Base-by-base conservation (phyloP, 2,888 invertebrate genomes). In the Protophormia terraenovae region DNA sequence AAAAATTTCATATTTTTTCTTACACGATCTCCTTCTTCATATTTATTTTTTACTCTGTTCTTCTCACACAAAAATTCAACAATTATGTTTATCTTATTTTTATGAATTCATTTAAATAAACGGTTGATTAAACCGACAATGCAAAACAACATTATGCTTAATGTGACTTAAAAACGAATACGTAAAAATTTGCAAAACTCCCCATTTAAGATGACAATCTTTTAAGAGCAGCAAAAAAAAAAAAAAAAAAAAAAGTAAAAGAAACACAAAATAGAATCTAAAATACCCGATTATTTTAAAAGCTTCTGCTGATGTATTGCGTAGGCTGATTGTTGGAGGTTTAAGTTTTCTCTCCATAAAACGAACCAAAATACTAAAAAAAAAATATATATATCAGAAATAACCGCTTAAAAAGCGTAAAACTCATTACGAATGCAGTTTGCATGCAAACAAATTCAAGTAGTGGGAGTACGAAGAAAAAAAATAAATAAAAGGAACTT, bases 341-440 rank as follows among this genome's bases (percentile, higher is more conserved):
- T 77, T 58, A 29, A 47, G 64, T 80, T 71, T 80, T n/a, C 5
- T 76, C 71, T 62, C 16, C 41, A 55, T n/a, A 58, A 72, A 47
- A 62, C 14, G 10, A 60, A 47, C 24, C n/a, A 32, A 55, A 27
- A 55, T 10, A 4, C 32, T 47, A 58, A 32, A 41, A 55, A 50
- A 75, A 50, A 72, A 67, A 32, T 55, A n/a, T n/a, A n/a, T 35
- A 35, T 6, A 32, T 29, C 22, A 53, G 53, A 73, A 55, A 78
- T 24, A 64, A 71, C 75, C 82, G 78, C 85, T 78, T 64, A 66
- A 83, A 79, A 85, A 82, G 73, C 75, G 66, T 75, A 85, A 45
- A 66, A 82, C 78, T 85, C 85, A 85, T 85, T 85, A 79, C 71
- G 75, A 82, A 85, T 82, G 78, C 85, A 82, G 71, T 82, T 62